Evolutionary conservation across 2,113 vertebrate species (phyloP).

Genomic region (Thunnus maccoyii): DNA sequence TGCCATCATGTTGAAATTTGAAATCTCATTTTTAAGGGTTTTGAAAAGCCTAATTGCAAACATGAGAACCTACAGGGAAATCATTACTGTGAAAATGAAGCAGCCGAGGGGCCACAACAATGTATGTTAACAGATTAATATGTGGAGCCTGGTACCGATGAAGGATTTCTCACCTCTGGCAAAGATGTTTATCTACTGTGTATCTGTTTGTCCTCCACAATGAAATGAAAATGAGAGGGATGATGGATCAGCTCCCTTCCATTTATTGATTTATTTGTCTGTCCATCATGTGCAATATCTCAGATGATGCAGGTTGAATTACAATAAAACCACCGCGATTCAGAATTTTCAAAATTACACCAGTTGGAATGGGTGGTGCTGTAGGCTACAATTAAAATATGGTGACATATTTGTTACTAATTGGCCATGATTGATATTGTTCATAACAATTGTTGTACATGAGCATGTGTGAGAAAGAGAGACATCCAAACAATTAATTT

Average conservation of each 20-base stretch:
- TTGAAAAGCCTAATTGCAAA: slow-evolving; percentile 52
- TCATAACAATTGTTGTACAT: neutral
- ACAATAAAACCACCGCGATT: neutral
- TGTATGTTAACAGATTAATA: slow-evolving; percentile 56
- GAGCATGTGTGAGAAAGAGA: neutral
- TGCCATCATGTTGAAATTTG: slow-evolving; percentile 3
- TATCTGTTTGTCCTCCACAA: slow-evolving; percentile 47
- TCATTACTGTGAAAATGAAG: slow-evolving; percentile 25
- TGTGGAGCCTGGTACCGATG: slow-evolving; percentile 16
- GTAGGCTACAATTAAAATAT: slow-evolving; percentile 8
- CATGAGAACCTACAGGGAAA: slow-evolving; percentile 22
- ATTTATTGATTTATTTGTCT: slow-evolving; percentile 48
- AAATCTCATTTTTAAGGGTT: slow-evolving; percentile 28
- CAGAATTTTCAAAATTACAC: neutral
- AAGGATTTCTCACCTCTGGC: slow-evolving; percentile 53
- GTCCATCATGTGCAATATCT: slow-evolving; percentile 41
- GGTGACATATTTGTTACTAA: slow-evolving; percentile 6
- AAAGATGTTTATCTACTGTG: slow-evolving; percentile 49
- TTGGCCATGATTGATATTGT: neutral
- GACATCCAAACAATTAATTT: slow-evolving; percentile 11
- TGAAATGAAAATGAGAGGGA: slow-evolving; percentile 49
- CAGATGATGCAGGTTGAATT: slow-evolving; percentile 10
- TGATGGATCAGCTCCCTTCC: slow-evolving; percentile 38
- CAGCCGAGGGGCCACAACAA: slow-evolving; percentile 30
- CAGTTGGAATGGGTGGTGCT: neutral